Conservation (phyloP, 1,140 invertebrate species). For the Thaumatotibia leucotreta region DNA sequence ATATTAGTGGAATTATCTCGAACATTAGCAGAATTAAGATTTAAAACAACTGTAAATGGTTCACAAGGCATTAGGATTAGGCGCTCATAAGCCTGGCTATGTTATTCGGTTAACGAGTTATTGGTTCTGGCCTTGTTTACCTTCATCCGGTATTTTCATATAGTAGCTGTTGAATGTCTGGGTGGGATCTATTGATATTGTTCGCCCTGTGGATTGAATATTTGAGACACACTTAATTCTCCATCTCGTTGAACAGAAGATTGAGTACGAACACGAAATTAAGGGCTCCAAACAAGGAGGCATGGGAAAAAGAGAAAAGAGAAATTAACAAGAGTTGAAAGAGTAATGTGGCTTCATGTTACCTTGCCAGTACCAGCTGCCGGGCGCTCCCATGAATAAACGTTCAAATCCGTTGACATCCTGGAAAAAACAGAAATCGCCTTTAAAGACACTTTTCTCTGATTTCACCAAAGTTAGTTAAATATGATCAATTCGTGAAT, state of each 20-base stretch:
- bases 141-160: slow-evolving; percentile 63
- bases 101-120: slow-evolving; percentile 65
- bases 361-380: slow-evolving; percentile 99
- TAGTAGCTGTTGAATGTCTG: slow-evolving; percentile 68
- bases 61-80: slow-evolving; percentile 48
- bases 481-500: no score
- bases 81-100: slow-evolving; percentile 64
- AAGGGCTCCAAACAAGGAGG: background rate
- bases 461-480: background rate
- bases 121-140: slow-evolving; percentile 57
- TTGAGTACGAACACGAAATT: background rate
- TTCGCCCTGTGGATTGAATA: slow-evolving; percentile 66
- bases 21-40: slow-evolving; percentile 14
- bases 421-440: slow-evolving; percentile 78
- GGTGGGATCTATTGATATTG: slow-evolving; percentile 66
- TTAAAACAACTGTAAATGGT: slow-evolving; percentile 22
- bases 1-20: slow-evolving; percentile 13
- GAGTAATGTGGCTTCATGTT: slow-evolving; percentile 40
- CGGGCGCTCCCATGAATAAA: slow-evolving; percentile 94
- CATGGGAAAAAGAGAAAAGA: background rate
- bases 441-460: background rate
- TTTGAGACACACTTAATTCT: slow-evolving; percentile 25
- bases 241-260: background rate
- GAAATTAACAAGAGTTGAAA: background rate
- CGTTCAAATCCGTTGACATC: slow-evolving; percentile 79